Conservation (phyloP, 92 coral and sea anemone genomes). For the Porites rus region DNA sequence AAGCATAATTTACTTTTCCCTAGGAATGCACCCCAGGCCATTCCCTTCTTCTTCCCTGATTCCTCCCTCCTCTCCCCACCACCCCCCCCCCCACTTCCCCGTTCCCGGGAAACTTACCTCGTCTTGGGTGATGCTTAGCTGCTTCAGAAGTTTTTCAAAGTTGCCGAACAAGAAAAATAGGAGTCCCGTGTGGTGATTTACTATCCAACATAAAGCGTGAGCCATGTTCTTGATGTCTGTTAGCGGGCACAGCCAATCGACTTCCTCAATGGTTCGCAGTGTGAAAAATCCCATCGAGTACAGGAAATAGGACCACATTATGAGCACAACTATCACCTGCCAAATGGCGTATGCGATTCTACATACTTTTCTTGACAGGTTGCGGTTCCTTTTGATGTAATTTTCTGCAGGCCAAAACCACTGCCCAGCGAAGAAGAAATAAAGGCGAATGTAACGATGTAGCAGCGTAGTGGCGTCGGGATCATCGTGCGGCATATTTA, state of each 20-base stretch:
- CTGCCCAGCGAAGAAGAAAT: slow-evolving; percentile 39
- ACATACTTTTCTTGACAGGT: neutral
- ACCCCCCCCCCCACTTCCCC: neutral
- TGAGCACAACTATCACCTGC: slow-evolving; percentile 2
- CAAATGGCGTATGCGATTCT: slow-evolving; percentile 14
- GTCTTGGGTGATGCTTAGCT: slow-evolving; percentile 15
- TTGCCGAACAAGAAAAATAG: slow-evolving; percentile 13
- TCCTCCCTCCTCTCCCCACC: neutral
- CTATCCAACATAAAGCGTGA: slow-evolving; percentile 31
- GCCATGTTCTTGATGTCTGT: slow-evolving; percentile 54
- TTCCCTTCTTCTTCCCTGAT: neutral
- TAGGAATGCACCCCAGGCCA: neutral
- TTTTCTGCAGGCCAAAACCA: slow-evolving; percentile 34
- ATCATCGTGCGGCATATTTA: neutral
- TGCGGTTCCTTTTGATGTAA: neutral
- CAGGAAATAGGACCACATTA: slow-evolving; percentile 46
- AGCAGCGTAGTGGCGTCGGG: neutral
- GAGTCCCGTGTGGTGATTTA: slow-evolving; percentile 39
- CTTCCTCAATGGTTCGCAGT: slow-evolving; percentile 29
- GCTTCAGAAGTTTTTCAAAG: slow-evolving; percentile 8
- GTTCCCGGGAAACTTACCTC: neutral
- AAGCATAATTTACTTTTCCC: too few relatives aligned
- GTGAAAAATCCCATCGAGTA: slow-evolving; percentile 47
- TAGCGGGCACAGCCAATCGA: slow-evolving; percentile 50
- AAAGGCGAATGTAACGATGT: neutral